These are phyloP conservation scores for Agapornis roseicollis DNA, from an alignment of 2,113 vertebrate species.

Conservation along the genomic window DNA sequence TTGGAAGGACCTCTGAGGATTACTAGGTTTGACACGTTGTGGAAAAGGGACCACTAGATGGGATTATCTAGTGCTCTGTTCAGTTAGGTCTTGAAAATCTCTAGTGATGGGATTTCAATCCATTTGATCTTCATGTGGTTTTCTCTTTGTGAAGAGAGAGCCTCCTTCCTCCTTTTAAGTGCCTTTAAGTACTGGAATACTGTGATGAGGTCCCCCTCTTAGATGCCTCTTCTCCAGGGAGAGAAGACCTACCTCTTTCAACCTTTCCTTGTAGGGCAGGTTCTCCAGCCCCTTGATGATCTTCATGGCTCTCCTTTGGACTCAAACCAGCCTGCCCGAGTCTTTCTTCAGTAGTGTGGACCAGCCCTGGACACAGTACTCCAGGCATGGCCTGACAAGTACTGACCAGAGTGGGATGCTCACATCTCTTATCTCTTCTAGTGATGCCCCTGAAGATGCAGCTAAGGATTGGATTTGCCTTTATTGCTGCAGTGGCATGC, in stretches of 20 bases:
- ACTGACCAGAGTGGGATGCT: neutral
- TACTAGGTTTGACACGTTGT: neutral
- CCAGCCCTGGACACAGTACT: neutral
- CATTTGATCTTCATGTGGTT: neutral
- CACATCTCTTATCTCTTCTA: neutral
- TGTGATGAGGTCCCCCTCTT: neutral
- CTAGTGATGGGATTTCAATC: neutral
- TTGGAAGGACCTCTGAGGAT: neutral
- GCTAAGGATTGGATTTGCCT: neutral
- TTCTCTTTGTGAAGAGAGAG: neutral
- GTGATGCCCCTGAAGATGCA: neutral
- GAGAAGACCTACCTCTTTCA: neutral
- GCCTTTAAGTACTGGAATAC: neutral
- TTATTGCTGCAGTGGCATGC: neutral
- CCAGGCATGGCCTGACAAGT: neutral
- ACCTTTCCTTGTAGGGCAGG: neutral
- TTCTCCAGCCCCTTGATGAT: neutral
- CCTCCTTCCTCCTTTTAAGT: neutral
- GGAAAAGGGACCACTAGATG: neutral
- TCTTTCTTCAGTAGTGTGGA: neutral
- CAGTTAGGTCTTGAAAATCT: neutral
- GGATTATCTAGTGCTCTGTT: neutral
- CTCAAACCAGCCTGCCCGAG: neutral
- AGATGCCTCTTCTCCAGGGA: neutral
- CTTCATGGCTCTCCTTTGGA: neutral